phyloP scores from a whole-genome alignment of 2,888 invertebrate genomes.

The Coelogynopora nodosa region DNA sequence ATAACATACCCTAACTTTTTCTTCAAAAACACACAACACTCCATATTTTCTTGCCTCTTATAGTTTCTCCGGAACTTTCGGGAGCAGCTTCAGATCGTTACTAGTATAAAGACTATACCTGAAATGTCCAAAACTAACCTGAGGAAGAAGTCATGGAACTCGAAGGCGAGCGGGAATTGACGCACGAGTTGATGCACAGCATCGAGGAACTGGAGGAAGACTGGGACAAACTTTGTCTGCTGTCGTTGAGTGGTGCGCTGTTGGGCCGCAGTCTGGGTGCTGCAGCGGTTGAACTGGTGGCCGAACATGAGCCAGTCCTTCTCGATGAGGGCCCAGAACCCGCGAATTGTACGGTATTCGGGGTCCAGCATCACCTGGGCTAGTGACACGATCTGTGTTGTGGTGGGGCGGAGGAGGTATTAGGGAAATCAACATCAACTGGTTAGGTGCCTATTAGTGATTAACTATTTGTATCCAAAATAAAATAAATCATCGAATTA shows the following conservation, averaged over 20 bases:
- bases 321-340: slow-evolving; percentile 74
- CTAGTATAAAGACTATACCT: no score
- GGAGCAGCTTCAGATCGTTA: no score
- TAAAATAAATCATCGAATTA: no score
- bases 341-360: slow-evolving; percentile 81
- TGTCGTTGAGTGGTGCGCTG: slow-evolving; percentile 82
- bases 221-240: slow-evolving; percentile 70
- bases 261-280: slow-evolving; percentile 61
- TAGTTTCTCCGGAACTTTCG: no score
- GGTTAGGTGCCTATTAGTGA: no score
- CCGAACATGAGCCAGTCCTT: slow-evolving; percentile 98
- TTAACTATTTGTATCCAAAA: no score
- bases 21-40: no score
- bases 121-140: no score
- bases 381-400: slow-evolving; percentile 78
- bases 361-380: slow-evolving; percentile 93
- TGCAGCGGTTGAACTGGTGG: slow-evolving; percentile 68
- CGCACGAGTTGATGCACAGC: slow-evolving; percentile 76
- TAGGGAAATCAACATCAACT: no score
- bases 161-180: slow-evolving; percentile 92
- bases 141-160: slow-evolving; percentile 92
- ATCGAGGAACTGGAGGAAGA: slow-evolving; percentile 92
- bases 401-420: no score
- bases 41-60: no score
- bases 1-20: no score